A percentile compares a stretch with the other conserved stretches of the same genome.
Evolutionary conservation across 2,888 invertebrate species (phyloP).

Genomic region (Lampropteryx suffumata): DNA sequence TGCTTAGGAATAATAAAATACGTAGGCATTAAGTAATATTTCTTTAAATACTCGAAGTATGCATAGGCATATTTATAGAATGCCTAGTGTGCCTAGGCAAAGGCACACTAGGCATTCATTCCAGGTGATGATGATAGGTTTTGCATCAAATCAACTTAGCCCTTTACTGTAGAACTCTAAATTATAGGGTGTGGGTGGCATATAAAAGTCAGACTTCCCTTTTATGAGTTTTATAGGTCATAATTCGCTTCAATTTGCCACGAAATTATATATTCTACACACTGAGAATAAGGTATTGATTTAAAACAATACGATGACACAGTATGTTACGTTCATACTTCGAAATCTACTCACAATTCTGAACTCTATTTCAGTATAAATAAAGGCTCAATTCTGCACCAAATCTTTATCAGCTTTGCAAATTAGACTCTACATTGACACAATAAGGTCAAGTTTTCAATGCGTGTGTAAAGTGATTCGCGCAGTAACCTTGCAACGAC

Average conservation of each 20-base stretch:
- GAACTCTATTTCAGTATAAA: neutral
- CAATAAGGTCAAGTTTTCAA: neutral
- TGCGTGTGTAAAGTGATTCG: constrained; percentile 22
- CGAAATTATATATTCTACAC: neutral
- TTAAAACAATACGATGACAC: neutral
- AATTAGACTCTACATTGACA: neutral
- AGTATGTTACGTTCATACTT: neutral
- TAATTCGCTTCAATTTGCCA: constrained; percentile 3
- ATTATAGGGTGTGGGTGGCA: constrained; percentile 9
- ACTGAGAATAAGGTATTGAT: neutral
- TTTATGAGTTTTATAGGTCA: neutral
- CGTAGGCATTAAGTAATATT: too few species aligned
- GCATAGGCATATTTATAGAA: too few species aligned
- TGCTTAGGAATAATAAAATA: too few species aligned
- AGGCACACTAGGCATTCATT: too few species aligned
- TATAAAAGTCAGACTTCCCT: constrained; percentile 2
- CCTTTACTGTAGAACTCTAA: constrained; percentile 2
- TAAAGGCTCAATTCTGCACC: neutral
- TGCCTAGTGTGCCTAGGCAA: too few species aligned
- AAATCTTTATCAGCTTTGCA: neutral
- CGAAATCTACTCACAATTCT: neutral
- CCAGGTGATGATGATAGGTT: neutral
- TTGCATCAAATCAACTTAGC: constrained; percentile 2
- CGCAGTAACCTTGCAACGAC: constrained; percentile 47
- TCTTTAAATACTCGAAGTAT: too few species aligned